A percentile compares a stretch with the other conserved stretches of the same genome.
phyloP scores from a whole-genome alignment of 2,797 vertebrate genomes.

The Rhynchotus rufescens region DNA sequence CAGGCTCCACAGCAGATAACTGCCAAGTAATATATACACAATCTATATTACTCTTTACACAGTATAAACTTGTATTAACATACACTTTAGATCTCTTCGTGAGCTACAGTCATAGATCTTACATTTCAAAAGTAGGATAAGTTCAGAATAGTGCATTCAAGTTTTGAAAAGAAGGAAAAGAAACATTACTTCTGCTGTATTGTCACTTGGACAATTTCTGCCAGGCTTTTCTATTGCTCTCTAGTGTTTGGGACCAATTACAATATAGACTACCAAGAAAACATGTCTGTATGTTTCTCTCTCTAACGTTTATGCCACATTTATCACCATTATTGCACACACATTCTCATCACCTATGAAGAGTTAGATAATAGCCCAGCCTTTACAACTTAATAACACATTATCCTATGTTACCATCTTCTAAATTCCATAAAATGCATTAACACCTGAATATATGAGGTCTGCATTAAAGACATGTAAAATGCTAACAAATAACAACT shows the following conservation, averaged over 20 bases:
- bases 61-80: fast-evolving
- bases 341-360: neutral
- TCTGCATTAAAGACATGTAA: neutral
- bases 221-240: neutral
- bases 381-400: neutral
- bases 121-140: neutral
- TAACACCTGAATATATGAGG: neutral
- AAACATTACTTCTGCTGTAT: neutral
- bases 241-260: neutral
- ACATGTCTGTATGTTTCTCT: neutral
- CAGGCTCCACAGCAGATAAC: neutral
- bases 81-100: neutral
- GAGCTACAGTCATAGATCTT: neutral
- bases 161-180: neutral
- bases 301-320: neutral
- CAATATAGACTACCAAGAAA: neutral
- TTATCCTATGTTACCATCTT: neutral
- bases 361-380: neutral
- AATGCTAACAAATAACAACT: neutral
- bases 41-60: neutral
- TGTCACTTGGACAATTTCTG: neutral
- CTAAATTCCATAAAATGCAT: neutral
- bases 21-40: neutral
- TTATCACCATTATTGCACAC: neutral
- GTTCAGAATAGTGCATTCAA: neutral